These are phyloP conservation scores for Cydia pomonella DNA, from an alignment of 1,140 invertebrate species.

Conservation along the genomic window DNA sequence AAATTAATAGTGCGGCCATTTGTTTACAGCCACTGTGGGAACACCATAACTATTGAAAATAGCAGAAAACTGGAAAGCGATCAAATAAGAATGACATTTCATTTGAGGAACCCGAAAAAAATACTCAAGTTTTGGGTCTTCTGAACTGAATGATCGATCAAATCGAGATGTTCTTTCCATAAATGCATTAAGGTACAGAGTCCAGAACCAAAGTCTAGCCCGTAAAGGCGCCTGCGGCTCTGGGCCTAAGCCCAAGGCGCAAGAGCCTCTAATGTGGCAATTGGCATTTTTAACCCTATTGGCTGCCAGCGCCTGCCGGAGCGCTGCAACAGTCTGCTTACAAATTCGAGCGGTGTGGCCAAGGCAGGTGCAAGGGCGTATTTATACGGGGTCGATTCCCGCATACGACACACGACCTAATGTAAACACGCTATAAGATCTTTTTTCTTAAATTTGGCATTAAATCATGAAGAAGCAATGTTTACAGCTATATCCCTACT, in stretches of 20 bases:
- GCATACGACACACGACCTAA: neutral
- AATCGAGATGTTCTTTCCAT: too few relatives aligned
- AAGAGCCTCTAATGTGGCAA: too few relatives aligned
- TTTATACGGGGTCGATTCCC: neutral
- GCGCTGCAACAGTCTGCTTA: neutral
- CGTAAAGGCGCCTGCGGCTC: neutral
- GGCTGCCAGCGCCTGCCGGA: neutral
- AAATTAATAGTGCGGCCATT: too few relatives aligned
- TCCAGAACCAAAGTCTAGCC: too few relatives aligned
- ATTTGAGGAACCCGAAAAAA: too few relatives aligned
- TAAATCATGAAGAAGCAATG: slow-evolving; percentile 39
- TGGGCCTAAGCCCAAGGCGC: neutral
- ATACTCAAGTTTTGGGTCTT: too few relatives aligned
- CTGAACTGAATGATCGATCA: too few relatives aligned
- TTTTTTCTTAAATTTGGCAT: slow-evolving; percentile 44
- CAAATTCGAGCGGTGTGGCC: neutral
- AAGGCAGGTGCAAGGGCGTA: neutral
- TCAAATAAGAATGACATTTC: too few relatives aligned
- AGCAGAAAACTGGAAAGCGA: too few relatives aligned
- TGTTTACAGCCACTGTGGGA: too few relatives aligned
- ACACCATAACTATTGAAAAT: too few relatives aligned
- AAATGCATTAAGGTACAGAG: too few relatives aligned
- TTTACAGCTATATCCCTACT: slow-evolving; percentile 26
- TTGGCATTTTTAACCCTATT: neutral
- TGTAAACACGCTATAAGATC: neutral